Percentiles rank a stretch among this genome's conserved stretches.
phyloP scores from a whole-genome alignment of 2,888 invertebrate genomes.

The Tetragnatha montana region DNA sequence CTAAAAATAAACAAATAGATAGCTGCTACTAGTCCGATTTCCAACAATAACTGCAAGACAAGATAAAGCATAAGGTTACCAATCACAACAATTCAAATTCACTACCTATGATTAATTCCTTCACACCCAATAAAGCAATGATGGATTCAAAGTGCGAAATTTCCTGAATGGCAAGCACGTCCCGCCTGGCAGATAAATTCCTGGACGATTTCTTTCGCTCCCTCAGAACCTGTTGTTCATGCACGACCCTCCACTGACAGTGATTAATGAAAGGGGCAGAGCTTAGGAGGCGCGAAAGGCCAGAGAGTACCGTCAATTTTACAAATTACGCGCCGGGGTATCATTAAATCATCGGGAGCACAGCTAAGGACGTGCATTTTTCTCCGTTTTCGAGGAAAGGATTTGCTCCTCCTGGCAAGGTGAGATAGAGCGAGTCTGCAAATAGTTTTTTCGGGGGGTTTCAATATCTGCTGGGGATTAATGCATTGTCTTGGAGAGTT shows the following conservation, averaged over 20 bases:
- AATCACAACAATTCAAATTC: no score
- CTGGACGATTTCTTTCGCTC: neutral
- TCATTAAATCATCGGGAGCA: slow-evolving; percentile 51
- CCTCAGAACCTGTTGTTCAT: slow-evolving; percentile 47
- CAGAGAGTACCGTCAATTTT: slow-evolving; percentile 55
- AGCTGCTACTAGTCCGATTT: no score
- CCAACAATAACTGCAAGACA: no score
- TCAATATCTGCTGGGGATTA: slow-evolving; percentile 10
- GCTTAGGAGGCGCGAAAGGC: slow-evolving; percentile 42
- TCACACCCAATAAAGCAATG: no score
- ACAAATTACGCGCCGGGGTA: slow-evolving; percentile 29
- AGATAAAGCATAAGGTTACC: no score
- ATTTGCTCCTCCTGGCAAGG: slow-evolving; percentile 6
- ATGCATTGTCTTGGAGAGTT: slow-evolving; percentile 3
- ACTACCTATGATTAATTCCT: no score
- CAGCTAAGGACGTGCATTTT: slow-evolving; percentile 12
- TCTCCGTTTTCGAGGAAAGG: neutral
- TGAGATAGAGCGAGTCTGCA: slow-evolving; percentile 10
- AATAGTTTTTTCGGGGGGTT: slow-evolving; percentile 11
- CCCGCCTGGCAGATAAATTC: neutral
- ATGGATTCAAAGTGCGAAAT: neutral
- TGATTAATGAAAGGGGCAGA: slow-evolving; percentile 46
- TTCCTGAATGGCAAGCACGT: neutral
- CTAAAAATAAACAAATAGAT: no score
- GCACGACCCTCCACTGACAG: slow-evolving; percentile 23